Evolutionary conservation across 2,797 vertebrate genomes (phyloP).

Genomic region (Enteromius paludinosus): DNA sequence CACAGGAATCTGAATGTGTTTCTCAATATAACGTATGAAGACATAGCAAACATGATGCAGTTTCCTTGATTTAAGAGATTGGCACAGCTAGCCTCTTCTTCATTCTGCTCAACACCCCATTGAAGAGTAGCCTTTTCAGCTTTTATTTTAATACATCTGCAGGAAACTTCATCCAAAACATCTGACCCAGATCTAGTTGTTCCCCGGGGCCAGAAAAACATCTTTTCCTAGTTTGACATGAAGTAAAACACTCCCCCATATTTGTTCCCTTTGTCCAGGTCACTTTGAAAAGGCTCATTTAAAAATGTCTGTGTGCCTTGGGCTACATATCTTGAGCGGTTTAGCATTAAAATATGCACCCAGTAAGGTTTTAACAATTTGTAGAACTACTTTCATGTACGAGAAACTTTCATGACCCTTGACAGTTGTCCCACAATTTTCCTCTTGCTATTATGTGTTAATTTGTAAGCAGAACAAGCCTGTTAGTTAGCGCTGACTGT

Average conservation of each 20-base stretch:
- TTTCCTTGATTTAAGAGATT: too few relatives aligned
- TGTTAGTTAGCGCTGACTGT: background rate
- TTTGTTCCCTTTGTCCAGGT: background rate
- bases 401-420: slow-evolving; percentile 4
- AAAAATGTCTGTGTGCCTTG: background rate
- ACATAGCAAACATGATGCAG: too few relatives aligned
- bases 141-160: background rate
- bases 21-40: too few relatives aligned
- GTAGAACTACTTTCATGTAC: slow-evolving; percentile 4
- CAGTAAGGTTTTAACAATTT: slow-evolving; percentile 10
- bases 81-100: too few relatives aligned
- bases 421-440: background rate
- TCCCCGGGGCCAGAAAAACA: slow-evolving; percentile 33
- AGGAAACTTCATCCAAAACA: slow-evolving; percentile 36
- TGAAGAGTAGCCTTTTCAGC: slow-evolving; percentile 1
- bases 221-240: slow-evolving; percentile 46
- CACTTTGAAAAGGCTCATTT: background rate
- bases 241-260: slow-evolving; percentile 31
- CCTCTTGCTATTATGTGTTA: background rate
- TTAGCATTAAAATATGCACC: slow-evolving; percentile 5
- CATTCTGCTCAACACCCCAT: background rate
- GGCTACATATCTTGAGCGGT: background rate
- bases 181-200: slow-evolving; percentile 46
- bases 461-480: slow-evolving; percentile 19
- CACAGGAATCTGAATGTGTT: too few relatives aligned